Conservation (phyloP, 2,797 vertebrate genomes). For the Peromyscus eremicus region DNA sequence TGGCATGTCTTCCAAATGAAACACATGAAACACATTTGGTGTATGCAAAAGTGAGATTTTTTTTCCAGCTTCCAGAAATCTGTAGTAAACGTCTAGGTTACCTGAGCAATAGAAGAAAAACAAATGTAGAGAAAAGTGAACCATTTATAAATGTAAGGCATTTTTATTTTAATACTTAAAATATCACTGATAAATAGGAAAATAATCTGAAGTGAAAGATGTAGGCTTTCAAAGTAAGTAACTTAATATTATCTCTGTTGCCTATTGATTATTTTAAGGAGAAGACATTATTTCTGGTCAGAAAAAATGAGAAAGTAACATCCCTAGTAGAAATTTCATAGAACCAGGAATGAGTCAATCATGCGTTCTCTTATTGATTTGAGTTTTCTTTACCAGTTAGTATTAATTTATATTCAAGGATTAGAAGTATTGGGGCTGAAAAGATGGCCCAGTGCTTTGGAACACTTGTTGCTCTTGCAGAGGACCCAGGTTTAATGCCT, state of each 20-base stretch:
- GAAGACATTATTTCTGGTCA: background rate
- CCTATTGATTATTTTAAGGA: background rate
- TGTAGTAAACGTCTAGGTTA: background rate
- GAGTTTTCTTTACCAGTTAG: no score
- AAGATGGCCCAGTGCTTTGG: background rate
- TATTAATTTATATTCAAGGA: no score
- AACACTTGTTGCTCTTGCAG: background rate
- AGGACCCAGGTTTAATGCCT: background rate
- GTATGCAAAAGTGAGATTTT: background rate
- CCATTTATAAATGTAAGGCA: conserved; percentile 4
- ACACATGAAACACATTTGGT: conserved; percentile 7
- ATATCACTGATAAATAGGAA: background rate
- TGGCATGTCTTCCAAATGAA: background rate
- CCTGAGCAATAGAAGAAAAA: conserved; percentile 31
- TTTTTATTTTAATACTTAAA: conserved; percentile 7
- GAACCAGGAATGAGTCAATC: background rate
- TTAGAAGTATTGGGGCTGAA: no score
- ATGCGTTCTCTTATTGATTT: background rate
- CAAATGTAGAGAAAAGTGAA: background rate
- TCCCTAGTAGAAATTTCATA: background rate
- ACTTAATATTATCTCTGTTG: background rate
- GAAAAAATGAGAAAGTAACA: conserved; percentile 15
- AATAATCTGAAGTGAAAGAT: conserved; percentile 18
- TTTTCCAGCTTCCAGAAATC: conserved; percentile 20
- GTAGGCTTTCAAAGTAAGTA: background rate